Evolutionary conservation across 2,888 invertebrate genomes (phyloP), one percentile per base, ranked within the genome.

Genomic region (Acanthopleura granulata): DNA sequence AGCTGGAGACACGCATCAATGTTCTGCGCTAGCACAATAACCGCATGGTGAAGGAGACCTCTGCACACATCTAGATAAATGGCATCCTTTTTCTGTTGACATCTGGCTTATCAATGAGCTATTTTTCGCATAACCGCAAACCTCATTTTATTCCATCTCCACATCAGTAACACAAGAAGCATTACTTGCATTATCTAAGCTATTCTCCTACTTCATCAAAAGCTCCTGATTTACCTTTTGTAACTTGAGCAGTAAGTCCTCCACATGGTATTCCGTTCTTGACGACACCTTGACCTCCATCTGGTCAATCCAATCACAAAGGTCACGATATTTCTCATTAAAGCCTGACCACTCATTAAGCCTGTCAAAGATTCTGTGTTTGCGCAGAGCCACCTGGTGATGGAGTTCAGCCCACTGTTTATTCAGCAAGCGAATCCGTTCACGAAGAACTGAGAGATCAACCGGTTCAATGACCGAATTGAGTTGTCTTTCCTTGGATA

Each of bases 381-480:
- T 82, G 9, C 86, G 78, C 30, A 85, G 74, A 12, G 76, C 75
- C 12, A 87, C 83, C 79, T 89, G 89, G 66, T 83, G 83, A 50
- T 79, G 79, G 11, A 89, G 80, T 78, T 90, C 90, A 62, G 86
- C 84, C 89, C 89, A 90, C 78, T 89, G 89, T 79, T 89, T 89
- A 80, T 86, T 84, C 16, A 89, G 83, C 62, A 90, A 84, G 15
- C 83, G 78, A 29, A 89, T 86, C 30, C 89, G 81, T 78, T 89
- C 88, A 72, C 85, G 85, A 40, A 90, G 82, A 25, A 89, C 80
- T 74, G 84, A 84, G 70, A 88, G 79, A 79, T 89, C 89, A 72
- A 88, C 88, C n/a, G 87, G 80, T 71, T 85, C 85, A 16, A 89
- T 80, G 29, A 82, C 74, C 30, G 77, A 78, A 40, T 82, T 78